Conservation (phyloP, 2,888 invertebrate genomes). For the Pandemis cinnamomeana region DNA sequence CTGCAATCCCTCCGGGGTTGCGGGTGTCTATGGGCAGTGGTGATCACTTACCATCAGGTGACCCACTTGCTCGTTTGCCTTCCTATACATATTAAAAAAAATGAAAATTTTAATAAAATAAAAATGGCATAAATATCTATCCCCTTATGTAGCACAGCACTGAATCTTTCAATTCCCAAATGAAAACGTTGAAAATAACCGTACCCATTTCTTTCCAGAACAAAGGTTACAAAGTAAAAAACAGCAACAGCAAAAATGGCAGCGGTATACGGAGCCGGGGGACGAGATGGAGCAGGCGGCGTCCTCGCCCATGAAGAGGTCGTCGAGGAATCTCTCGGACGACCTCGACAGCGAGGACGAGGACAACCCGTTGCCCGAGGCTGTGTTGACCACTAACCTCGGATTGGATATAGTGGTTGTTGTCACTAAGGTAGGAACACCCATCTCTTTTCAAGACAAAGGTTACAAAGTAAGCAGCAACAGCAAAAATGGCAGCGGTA, state of each 20-base stretch:
- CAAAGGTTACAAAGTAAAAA: slow-evolving; percentile 88
- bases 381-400: slow-evolving; percentile 95
- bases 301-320: slow-evolving; percentile 92
- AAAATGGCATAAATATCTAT: too few species aligned
- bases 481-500: slow-evolving; percentile 97
- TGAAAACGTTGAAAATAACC: too few species aligned
- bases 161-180: too few species aligned
- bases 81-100: too few species aligned
- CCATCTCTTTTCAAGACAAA: slow-evolving; percentile 81
- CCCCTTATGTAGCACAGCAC: too few species aligned
- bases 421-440: slow-evolving; percentile 92
- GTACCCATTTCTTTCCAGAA: slow-evolving; percentile 69
- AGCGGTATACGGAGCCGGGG: slow-evolving; percentile 97
- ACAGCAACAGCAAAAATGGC: slow-evolving; percentile 93
- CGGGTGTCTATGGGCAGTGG: too few species aligned
- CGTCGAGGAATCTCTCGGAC: slow-evolving; percentile 87
- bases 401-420: slow-evolving; percentile 98
- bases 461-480: slow-evolving; percentile 86
- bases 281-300: slow-evolving; percentile 93
- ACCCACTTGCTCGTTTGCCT: too few species aligned
- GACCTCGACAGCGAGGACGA: slow-evolving; percentile 87
- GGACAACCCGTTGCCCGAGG: slow-evolving; percentile 92
- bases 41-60: too few species aligned
- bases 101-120: too few species aligned
- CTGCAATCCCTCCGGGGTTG: too few species aligned